Base-by-base conservation (phyloP, 2,113 vertebrate genomes). In the Scopus umbretta region DNA sequence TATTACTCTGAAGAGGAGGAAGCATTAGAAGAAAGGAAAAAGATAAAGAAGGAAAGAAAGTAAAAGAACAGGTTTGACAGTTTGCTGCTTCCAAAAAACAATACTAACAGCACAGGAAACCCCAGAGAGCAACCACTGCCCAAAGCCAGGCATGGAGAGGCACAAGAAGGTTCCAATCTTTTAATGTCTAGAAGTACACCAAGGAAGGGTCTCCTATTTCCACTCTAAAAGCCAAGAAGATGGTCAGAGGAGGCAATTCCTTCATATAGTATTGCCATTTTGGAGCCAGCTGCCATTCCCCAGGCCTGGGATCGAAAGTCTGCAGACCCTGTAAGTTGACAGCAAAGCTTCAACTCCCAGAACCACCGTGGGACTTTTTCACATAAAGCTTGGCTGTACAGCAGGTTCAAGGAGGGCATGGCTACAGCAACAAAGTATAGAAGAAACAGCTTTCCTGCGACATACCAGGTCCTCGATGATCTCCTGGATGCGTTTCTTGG, bases 401-500 rank as follows among this genome's bases (percentile, higher is more conserved):
- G 38, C 21, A 47, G 32, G 38, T 42, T 85, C 16, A n/a, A 73
- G 34, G 2, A 83, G 19, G 16, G 30, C 34, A 47, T 10, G 29
- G n/a, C 15, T 86, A 66, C 88, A 63, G 36, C 65, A 75, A 78
- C 7, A 22, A 36, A 36, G 22, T 7, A 34, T 7, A 63, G 4
- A 30, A 59, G 7, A 53, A 61, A 32, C 23, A 29, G 73, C 32
- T 58, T 70, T 67, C 43, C 78, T 75, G 13, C 0, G 7, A 82
- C 65, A 21, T 68, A 99, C 99, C 99, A 99, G 97, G 96, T 99
- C 99, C 88, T 99, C 99, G 0, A 99, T 98, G 84, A 99, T 99
- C 97, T 99, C 99, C 94, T 97, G 98, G 97, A 99, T 99, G 93
- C 99, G 99, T 87, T 99, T 99, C 97, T 99, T 99, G 94, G 99